phyloP scores from a whole-genome alignment of 2,797 vertebrate species.

The Typhlichthys eigenmanni region DNA sequence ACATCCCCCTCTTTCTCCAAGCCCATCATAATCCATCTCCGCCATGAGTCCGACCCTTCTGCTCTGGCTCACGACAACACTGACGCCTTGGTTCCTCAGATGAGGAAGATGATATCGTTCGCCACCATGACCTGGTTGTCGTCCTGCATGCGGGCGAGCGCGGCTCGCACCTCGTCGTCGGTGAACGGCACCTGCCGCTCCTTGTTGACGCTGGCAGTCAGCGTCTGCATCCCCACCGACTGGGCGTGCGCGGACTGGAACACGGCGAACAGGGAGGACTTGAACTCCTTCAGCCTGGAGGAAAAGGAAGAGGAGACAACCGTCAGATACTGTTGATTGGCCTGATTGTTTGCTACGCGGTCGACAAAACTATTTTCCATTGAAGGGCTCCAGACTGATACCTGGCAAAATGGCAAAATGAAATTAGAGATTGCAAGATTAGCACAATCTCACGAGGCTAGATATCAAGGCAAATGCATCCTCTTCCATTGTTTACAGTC shows the following conservation, averaged over 20 bases:
- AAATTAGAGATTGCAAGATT: too few species aligned
- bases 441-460: too few species aligned
- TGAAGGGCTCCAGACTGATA: too few species aligned
- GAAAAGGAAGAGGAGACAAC: not conserved
- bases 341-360: too few species aligned
- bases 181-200: conserved; percentile 77
- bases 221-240: conserved; percentile 82
- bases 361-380: too few species aligned
- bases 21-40: not conserved
- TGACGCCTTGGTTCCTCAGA: conserved; percentile 68
- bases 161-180: conserved; percentile 77
- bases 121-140: conserved; percentile 98
- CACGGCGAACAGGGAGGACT: conserved; percentile 84
- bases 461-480: too few species aligned
- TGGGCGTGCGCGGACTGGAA: conserved; percentile 89
- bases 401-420: too few species aligned
- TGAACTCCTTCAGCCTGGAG: conserved; percentile 90
- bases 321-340: too few species aligned
- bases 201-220: conserved; percentile 85
- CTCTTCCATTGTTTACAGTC: too few species aligned
- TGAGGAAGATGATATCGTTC: conserved; percentile 94
- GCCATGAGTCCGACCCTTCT: not conserved
- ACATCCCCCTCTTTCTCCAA: not conserved
- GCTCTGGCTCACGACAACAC: not conserved
- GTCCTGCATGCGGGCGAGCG: conserved; percentile 89